A percentile compares a stretch with the other conserved stretches of the same genome.
Conservation (phyloP, 2,888 invertebrate genomes). For the Rhodophaea formosa region DNA sequence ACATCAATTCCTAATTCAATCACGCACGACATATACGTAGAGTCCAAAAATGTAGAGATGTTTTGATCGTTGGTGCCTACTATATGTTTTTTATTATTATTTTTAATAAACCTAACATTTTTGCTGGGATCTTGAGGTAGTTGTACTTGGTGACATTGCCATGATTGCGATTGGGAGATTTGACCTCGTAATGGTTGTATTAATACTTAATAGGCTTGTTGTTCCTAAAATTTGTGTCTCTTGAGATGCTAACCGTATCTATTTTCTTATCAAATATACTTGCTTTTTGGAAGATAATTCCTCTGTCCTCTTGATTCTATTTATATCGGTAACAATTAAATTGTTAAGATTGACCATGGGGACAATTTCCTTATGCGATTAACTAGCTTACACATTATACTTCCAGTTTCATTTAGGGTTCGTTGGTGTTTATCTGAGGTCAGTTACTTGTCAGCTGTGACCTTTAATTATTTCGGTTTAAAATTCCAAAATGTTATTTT, state of each 20-base stretch:
- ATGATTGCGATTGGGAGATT: background rate
- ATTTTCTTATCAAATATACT: background rate
- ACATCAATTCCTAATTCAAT: too few species aligned
- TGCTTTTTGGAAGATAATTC: background rate
- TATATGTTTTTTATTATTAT: background rate
- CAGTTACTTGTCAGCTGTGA: background rate
- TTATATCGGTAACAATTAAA: background rate
- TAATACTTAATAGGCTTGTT: background rate
- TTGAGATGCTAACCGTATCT: too few species aligned
- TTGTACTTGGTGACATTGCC: constrained; percentile 5
- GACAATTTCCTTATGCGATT: background rate
- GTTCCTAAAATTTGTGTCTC: background rate
- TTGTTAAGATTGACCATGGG: background rate
- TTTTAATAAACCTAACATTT: background rate
- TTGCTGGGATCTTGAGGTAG: background rate
- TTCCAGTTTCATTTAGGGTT: background rate
- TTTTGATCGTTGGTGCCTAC: background rate
- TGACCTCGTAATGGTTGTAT: background rate
- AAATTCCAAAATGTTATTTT: background rate
- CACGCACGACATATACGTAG: too few species aligned
- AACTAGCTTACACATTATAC: background rate
- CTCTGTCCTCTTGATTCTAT: background rate
- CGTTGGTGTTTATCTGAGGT: background rate
- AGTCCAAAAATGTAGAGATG: background rate
- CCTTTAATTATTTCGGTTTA: background rate